A percentile compares a stretch with the other conserved stretches of the same genome.
phyloP scores from a whole-genome alignment of 2,113 vertebrate genomes.

The Petromus typicus region DNA sequence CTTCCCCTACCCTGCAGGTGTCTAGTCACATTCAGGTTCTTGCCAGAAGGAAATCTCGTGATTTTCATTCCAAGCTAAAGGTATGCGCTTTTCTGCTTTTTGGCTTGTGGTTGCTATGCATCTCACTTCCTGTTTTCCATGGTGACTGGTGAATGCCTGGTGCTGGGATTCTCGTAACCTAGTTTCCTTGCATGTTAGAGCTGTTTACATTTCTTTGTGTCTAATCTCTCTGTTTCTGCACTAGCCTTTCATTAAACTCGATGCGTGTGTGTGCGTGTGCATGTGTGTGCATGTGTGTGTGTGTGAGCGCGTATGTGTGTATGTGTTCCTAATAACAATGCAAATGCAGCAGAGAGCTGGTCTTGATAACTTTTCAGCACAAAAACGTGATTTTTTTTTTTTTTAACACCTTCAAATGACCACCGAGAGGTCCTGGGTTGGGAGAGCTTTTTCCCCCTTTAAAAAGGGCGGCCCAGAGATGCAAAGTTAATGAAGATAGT shows the following conservation, averaged over 20 bases:
- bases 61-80: conserved; percentile 99
- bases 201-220: conserved; percentile 91
- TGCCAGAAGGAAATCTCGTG: conserved; percentile 99
- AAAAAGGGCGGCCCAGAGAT: conserved; percentile 36
- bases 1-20: conserved; percentile 99
- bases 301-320: neutral
- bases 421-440: conserved; percentile 46
- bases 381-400: conserved; percentile 76
- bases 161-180: conserved; percentile 92
- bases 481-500: conserved; percentile 30
- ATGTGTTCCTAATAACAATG: conserved; percentile 84
- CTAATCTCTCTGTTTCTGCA: conserved; percentile 86
- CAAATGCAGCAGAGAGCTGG: conserved; percentile 83
- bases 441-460: neutral
- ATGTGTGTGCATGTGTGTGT: neutral
- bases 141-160: conserved; percentile 93
- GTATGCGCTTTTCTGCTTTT: conserved; percentile 99
- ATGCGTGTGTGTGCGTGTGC: neutral
- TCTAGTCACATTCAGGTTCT: conserved; percentile 99
- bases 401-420: conserved; percentile 71
- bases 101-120: conserved; percentile 97
- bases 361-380: conserved; percentile 84
- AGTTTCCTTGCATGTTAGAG: conserved; percentile 90
- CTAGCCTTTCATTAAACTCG: conserved; percentile 87
- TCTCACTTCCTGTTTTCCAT: conserved; percentile 95